Conservation (phyloP, 2,113 vertebrate species). For the Neolamprologus sp. region DNA sequence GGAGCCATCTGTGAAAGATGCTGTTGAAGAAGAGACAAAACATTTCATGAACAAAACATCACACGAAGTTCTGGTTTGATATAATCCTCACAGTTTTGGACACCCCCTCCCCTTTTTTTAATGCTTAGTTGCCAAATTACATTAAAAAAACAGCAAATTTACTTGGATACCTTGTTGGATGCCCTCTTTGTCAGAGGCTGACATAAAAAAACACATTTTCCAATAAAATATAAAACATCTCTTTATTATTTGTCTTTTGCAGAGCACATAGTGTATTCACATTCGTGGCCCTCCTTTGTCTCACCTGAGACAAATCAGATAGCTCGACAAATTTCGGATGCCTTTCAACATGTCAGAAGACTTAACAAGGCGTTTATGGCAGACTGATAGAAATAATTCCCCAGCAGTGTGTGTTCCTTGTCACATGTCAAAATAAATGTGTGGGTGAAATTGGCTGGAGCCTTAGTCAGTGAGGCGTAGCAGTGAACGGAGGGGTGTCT, state of each 20-base stretch:
- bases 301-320: neutral
- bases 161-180: neutral
- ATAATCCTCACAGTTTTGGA: neutral
- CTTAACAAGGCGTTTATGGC: constrained; percentile 25
- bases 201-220: neutral
- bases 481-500: neutral
- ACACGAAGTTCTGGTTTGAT: neutral
- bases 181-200: neutral
- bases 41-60: neutral
- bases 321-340: neutral
- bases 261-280: neutral
- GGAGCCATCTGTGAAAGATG: neutral
- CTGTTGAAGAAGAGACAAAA: neutral
- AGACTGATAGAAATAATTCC: constrained; percentile 35
- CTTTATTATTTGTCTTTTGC: neutral
- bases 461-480: constrained; percentile 48
- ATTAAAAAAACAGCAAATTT: neutral
- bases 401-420: constrained; percentile 33
- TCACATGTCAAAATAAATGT: constrained; percentile 63
- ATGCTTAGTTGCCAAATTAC: neutral
- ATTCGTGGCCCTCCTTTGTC: neutral
- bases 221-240: neutral
- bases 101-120: neutral
- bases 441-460: constrained; percentile 55
- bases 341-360: constrained; percentile 1